Conservation (phyloP, 2,113 vertebrate species). For the Sylvietta virens region DNA sequence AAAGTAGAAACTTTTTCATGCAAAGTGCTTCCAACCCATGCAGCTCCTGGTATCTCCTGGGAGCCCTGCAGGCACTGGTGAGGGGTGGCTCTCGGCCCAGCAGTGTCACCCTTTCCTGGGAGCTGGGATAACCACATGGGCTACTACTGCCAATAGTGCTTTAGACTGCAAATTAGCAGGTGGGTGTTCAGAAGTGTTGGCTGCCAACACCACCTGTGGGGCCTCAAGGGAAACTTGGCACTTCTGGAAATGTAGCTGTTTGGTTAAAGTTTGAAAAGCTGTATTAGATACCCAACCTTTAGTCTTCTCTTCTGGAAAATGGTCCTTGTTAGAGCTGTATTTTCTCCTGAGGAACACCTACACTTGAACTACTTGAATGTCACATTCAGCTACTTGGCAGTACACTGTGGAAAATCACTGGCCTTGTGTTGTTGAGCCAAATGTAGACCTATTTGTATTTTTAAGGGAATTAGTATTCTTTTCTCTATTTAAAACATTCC, state of each 20-base stretch:
- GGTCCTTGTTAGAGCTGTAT: neutral
- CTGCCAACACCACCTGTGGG: slow-evolving; percentile 9
- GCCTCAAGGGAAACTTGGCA: neutral
- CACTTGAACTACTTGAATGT: slow-evolving; percentile 18
- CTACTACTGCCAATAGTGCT: neutral
- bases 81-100: neutral
- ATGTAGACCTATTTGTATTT: slow-evolving; percentile 12
- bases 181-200: neutral
- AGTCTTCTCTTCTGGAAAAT: neutral
- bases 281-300: neutral
- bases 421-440: neutral
- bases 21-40: neutral
- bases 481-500: slow-evolving; percentile 15
- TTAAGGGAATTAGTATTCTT: slow-evolving; percentile 7
- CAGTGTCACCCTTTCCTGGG: neutral
- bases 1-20: neutral
- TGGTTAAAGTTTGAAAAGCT: neutral
- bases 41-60: neutral
- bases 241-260: neutral
- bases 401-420: slow-evolving; percentile 10
- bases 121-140: neutral
- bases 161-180: neutral
- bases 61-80: neutral
- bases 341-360: slow-evolving; percentile 15
- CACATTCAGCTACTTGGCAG: slow-evolving; percentile 6